A percentile compares a stretch with the other conserved stretches of the same genome.
Conservation (phyloP, 2,888 invertebrate species). For the Bugulina stolonifera region DNA sequence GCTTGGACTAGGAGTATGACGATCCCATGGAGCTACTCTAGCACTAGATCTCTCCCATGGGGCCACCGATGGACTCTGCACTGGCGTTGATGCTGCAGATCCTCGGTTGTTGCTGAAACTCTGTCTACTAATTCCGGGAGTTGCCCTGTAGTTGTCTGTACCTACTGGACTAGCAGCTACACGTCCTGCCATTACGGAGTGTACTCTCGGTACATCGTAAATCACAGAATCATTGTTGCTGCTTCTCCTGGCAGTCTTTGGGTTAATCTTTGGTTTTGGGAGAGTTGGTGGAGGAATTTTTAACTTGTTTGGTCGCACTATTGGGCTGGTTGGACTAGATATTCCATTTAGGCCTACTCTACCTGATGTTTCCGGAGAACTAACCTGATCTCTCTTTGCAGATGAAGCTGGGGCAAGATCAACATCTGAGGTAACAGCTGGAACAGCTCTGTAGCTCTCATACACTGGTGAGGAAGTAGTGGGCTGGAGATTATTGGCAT, state of each 20-base stretch:
- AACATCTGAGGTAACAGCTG: background rate
- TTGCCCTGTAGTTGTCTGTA: background rate
- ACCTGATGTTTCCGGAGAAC: background rate
- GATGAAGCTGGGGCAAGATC: background rate
- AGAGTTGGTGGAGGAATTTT: conserved; percentile 22
- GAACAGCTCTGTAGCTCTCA: background rate
- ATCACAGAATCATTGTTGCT: background rate
- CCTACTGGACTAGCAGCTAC: background rate
- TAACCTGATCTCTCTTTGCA: background rate
- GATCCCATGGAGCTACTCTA: background rate
- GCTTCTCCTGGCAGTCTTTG: background rate
- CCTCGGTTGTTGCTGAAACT: background rate
- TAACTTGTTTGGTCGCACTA: background rate
- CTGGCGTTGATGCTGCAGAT: background rate
- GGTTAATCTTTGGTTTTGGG: conserved; percentile 2
- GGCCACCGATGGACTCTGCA: background rate
- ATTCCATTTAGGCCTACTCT: too few species aligned
- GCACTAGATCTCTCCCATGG: conserved; percentile 11
- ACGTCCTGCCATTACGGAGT: background rate
- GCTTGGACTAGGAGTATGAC: background rate
- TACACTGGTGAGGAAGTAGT: background rate
- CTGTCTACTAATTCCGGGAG: background rate
- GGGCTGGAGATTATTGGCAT: background rate
- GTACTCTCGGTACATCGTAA: background rate
- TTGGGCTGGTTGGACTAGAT: background rate